A percentile compares a stretch with the other conserved stretches of the same genome.
These are phyloP conservation scores for Caenorhabditis plicata DNA, from an alignment of 2,888 invertebrate species.

Conservation along the genomic window DNA sequence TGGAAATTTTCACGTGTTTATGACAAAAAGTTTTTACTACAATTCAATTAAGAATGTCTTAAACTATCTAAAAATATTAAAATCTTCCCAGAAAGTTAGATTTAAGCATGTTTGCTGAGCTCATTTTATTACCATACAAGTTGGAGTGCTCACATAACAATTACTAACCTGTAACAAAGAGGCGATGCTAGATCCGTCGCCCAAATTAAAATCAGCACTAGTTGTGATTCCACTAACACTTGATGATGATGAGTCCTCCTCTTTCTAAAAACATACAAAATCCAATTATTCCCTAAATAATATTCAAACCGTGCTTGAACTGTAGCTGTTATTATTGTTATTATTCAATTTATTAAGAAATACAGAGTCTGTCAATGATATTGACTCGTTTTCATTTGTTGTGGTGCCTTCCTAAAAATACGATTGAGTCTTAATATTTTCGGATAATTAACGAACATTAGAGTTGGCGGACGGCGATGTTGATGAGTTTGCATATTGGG, in stretches of 20 bases:
- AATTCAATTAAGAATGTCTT: too few relatives aligned
- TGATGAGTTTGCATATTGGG: slow-evolving; percentile 27
- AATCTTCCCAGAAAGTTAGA: too few relatives aligned
- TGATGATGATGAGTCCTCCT: slow-evolving; percentile 41
- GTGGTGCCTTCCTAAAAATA: slow-evolving; percentile 30
- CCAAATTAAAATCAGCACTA: slow-evolving; percentile 35
- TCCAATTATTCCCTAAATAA: too few relatives aligned
- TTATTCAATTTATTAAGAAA: slow-evolving; percentile 38
- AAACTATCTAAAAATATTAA: too few relatives aligned
- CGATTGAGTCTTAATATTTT: neutral
- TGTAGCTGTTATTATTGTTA: neutral
- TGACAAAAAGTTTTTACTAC: too few relatives aligned
- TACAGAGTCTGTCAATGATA: slow-evolving; percentile 31
- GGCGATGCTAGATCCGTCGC: slow-evolving; percentile 39
- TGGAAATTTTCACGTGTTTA: too few relatives aligned
- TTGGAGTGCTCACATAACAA: too few relatives aligned
- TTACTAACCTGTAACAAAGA: slow-evolving; percentile 41
- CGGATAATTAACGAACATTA: slow-evolving; percentile 23
- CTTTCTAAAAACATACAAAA: slow-evolving; percentile 33
- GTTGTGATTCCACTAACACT: slow-evolving; percentile 32
- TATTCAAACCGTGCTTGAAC: neutral
- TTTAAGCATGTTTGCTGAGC: too few relatives aligned
- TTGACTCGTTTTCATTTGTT: slow-evolving; percentile 22
- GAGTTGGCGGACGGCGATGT: slow-evolving; percentile 36
- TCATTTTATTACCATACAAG: too few relatives aligned